Percentiles rank a stretch among this genome's conserved stretches.
These are phyloP conservation scores for Callithrix jacchus DNA, from an alignment of 2,113 vertebrate genomes.

Conservation along the genomic window DNA sequence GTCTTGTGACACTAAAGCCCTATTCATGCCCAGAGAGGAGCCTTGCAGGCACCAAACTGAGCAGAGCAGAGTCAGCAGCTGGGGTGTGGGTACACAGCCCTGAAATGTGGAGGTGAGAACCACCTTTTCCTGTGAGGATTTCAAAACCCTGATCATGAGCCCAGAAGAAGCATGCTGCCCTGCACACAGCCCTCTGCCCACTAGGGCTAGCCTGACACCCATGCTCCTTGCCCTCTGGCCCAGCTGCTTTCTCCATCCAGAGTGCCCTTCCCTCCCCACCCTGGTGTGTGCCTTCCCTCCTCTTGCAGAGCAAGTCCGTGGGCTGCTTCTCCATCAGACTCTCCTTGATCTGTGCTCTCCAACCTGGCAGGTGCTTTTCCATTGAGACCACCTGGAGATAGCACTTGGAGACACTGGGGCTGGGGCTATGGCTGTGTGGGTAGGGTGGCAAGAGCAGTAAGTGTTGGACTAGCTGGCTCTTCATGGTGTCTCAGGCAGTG, in stretches of 20 bases:
- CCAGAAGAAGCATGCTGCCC: neutral
- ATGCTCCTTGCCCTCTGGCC: neutral
- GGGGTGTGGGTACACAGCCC: neutral
- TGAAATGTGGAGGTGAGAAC: neutral
- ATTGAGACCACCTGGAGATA: neutral
- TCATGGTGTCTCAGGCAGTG: neutral
- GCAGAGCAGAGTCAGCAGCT: neutral
- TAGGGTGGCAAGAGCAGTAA: too few species aligned
- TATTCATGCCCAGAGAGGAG: neutral
- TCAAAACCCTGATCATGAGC: neutral
- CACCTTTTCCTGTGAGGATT: neutral
- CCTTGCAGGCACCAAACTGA: neutral
- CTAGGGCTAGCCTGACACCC: accelerated
- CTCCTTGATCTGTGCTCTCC: neutral
- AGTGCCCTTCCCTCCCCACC: neutral
- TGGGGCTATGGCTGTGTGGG: too few species aligned
- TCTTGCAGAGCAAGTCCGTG: neutral
- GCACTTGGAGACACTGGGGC: neutral
- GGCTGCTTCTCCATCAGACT: neutral
- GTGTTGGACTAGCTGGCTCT: neutral
- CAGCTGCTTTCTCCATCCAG: neutral
- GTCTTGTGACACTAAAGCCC: neutral
- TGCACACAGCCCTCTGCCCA: neutral
- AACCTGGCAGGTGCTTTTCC: neutral
- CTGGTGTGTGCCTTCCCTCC: neutral